phyloP scores from a whole-genome alignment of 2,113 vertebrate genomes.

The Zootoca vivipara region DNA sequence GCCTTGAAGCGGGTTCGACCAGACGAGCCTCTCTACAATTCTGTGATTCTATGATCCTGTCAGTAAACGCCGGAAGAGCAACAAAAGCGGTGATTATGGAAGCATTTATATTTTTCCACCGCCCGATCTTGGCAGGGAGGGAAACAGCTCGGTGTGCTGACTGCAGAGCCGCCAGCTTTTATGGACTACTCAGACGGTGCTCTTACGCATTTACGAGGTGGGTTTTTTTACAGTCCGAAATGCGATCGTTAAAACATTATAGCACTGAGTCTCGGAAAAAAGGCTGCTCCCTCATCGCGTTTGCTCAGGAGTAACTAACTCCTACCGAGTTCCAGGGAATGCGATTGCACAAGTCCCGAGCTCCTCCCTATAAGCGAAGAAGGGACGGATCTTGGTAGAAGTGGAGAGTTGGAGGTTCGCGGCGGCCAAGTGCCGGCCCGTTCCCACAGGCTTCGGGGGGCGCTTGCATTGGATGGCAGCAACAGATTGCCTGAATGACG shows the following conservation, averaged over 20 bases:
- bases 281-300: too few species aligned
- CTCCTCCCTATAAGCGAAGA: too few species aligned
- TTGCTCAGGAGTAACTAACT: not conserved
- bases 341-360: too few species aligned
- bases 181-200: not conserved
- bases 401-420: too few species aligned
- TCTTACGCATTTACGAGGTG: not conserved
- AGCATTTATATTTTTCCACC: too few species aligned
- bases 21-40: too few species aligned
- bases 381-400: too few species aligned
- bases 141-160: not conserved
- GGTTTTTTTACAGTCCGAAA: not conserved
- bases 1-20: too few species aligned
- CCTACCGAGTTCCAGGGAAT: not conserved
- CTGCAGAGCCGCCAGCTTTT: not conserved
- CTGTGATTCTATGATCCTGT: too few species aligned
- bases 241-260: not conserved
- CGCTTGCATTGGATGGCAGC: not conserved
- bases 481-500: not conserved
- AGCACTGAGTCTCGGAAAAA: not conserved
- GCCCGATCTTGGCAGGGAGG: not conserved
- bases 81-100: rapidly evolving
- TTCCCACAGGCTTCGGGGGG: not conserved
- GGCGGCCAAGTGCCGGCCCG: not conserved
- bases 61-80: too few species aligned